These are phyloP conservation scores for Setipinna tenuifilis DNA, from an alignment of 2,797 vertebrate genomes.

Conservation along the genomic window DNA sequence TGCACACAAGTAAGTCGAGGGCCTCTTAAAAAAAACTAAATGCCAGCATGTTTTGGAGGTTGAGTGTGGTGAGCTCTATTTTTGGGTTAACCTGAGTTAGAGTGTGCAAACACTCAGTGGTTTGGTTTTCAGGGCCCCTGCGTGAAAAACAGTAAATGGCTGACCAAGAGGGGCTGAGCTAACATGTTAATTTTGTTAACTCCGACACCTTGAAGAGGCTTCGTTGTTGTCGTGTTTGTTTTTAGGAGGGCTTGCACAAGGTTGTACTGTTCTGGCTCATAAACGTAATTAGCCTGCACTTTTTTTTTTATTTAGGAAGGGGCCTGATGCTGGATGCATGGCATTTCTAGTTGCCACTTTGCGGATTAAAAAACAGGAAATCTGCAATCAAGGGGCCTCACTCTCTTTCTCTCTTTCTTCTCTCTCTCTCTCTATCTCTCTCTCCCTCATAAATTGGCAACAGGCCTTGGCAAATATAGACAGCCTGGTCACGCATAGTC, in stretches of 20 bases:
- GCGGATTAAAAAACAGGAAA: constrained; percentile 69
- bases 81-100: not conserved
- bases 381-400: constrained; percentile 45
- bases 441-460: constrained; percentile 51
- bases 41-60: not conserved
- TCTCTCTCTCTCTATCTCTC: not conserved
- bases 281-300: constrained; percentile 11
- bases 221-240: not conserved
- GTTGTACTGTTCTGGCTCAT: constrained; percentile 9
- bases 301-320: not conserved
- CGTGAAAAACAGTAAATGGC: not conserved
- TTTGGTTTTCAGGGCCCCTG: not conserved
- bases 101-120: not conserved
- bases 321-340: not conserved
- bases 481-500: constrained; percentile 36
- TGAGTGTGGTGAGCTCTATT: not conserved
- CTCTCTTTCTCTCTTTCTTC: not conserved
- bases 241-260: not conserved
- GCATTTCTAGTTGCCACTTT: not conserved
- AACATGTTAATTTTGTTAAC: not conserved
- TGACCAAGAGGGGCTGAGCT: not conserved
- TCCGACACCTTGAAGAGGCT: not conserved
- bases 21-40: not conserved
- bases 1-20: not conserved
- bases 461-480: constrained; percentile 53